Evolutionary conservation across 2,888 invertebrate genomes (phyloP), one percentile per base, ranked within the genome.

Genomic region (Dione vanillae): DNA sequence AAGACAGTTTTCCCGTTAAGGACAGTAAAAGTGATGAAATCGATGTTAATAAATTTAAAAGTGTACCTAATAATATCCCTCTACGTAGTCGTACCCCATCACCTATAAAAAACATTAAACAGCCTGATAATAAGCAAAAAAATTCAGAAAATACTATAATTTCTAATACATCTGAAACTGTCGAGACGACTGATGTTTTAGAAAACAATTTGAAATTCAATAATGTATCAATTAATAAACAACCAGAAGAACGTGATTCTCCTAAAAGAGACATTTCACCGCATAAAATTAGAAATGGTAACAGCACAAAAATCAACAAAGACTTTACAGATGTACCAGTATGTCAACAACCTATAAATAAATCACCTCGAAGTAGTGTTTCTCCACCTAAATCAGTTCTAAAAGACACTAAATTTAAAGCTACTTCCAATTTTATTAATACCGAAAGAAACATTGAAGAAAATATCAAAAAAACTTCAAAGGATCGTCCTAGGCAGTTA

Each of bases 401-500:
- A 65, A 87, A 81, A 76, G 85, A 86, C 52, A 78, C 72, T 3
- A 87, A 86, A 77, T 80, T 82, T 64, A 85, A 83, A 70, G 73
- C 83, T 19, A 86, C 85, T 1, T 80, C 82, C 19, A 86, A 92
- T 27, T 91, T 92, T 71, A 85, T 92, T 40, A 67, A 80, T 27
- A 78, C 79, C 49, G 92, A 92, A 74, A 86, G 66, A 79, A 82
- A 77, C 35, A 82, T 77, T 0, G 92, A 91, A 75, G 85, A 87
- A 71, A 73, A 76, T 1, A 85, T 84, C 72, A 90, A 86, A 76
- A 85, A 79, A 65, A 77, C 72, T 14, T 67, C 74, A n/a, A 89
- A 83, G 72, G 85, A 85, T 40, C 86, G 75, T 49, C 83, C 92
- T 10, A 87, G 92, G 37, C 91, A 90, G 75, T 81, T 92, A 7